A percentile compares a stretch with the other conserved stretches of the same genome.
Evolutionary conservation across 2,888 invertebrate genomes (phyloP).

Genomic region (Eucriotettix oculatus): DNA sequence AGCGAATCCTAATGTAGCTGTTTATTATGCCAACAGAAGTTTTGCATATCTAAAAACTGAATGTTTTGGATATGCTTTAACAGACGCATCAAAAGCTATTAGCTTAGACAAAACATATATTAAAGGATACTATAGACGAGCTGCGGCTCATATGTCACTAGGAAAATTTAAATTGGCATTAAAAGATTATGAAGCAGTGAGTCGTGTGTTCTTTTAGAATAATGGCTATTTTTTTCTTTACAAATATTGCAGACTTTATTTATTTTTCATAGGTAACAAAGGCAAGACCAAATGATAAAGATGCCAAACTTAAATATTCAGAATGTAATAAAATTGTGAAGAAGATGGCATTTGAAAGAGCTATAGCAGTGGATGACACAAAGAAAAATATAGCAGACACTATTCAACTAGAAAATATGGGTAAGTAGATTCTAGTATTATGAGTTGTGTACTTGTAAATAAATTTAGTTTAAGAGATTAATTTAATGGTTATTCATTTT

Average conservation of each 20-base stretch:
- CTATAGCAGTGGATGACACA: constrained; percentile 83
- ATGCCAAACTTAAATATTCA: constrained; percentile 77
- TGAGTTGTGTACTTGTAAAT: too few relatives aligned
- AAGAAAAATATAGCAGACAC: constrained; percentile 75
- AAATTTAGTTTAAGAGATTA: too few relatives aligned
- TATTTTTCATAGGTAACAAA: constrained; percentile 56
- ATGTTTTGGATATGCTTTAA: constrained; percentile 85
- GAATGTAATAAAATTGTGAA: constrained; percentile 95
- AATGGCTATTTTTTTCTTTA: not conserved
- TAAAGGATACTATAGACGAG: constrained; percentile 94
- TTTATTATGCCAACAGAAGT: constrained; percentile 88
- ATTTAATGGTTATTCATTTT: too few relatives aligned
- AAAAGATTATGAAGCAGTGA: constrained; percentile 90
- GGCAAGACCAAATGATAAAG: constrained; percentile 82
- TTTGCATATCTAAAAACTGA: constrained; percentile 88
- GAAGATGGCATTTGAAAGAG: constrained; percentile 88
- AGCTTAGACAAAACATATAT: constrained; percentile 77
- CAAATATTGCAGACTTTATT: constrained; percentile 4
- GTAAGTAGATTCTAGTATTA: constrained; percentile 36
- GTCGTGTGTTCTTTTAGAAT: constrained; percentile 19
- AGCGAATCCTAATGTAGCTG: constrained; percentile 60
- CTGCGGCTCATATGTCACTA: constrained; percentile 91
- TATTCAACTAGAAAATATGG: constrained; percentile 79
- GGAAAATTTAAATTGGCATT: constrained; percentile 95
- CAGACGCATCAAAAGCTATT: constrained; percentile 83